A percentile compares a stretch with the other conserved stretches of the same genome.
Conservation (phyloP, 2,113 vertebrate genomes). For the Aplodontia rufa region DNA sequence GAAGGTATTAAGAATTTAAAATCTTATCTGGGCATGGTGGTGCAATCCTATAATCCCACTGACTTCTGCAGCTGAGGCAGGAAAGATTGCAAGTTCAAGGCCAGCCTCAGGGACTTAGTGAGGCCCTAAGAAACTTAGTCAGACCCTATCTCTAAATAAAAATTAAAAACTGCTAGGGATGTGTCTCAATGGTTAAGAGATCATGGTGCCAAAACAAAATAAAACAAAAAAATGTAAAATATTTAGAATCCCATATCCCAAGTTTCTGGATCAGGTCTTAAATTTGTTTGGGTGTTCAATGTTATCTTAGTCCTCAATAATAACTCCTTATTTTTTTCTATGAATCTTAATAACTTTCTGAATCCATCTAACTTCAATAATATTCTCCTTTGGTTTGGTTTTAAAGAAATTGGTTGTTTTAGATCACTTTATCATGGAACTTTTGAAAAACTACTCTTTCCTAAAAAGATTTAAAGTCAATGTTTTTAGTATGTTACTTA, state of each 20-base stretch:
- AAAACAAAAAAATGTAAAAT: too few species aligned
- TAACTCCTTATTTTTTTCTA: not conserved
- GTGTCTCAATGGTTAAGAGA: too few species aligned
- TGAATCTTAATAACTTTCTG: not conserved
- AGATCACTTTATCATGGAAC: not conserved
- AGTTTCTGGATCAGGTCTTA: not conserved
- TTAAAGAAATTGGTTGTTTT: not conserved
- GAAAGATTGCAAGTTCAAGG: too few species aligned
- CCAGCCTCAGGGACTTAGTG: too few species aligned
- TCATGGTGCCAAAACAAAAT: too few species aligned
- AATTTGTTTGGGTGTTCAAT: not conserved
- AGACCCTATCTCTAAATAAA: too few species aligned
- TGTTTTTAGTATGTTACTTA: not conserved
- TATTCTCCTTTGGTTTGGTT: not conserved
- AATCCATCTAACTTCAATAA: not conserved
- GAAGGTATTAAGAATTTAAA: not conserved
- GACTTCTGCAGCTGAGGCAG: too few species aligned
- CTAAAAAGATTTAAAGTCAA: not conserved
- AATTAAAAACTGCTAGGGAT: too few species aligned
- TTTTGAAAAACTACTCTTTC: not conserved
- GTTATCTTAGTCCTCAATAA: not conserved
- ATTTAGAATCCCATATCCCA: too few species aligned
- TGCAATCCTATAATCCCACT: too few species aligned
- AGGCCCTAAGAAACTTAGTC: too few species aligned
- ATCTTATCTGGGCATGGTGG: not conserved